Percentiles rank a stretch among this genome's conserved stretches.
Evolutionary conservation across 2,113 vertebrate genomes (phyloP).

Genomic region (Mixornis gularis): DNA sequence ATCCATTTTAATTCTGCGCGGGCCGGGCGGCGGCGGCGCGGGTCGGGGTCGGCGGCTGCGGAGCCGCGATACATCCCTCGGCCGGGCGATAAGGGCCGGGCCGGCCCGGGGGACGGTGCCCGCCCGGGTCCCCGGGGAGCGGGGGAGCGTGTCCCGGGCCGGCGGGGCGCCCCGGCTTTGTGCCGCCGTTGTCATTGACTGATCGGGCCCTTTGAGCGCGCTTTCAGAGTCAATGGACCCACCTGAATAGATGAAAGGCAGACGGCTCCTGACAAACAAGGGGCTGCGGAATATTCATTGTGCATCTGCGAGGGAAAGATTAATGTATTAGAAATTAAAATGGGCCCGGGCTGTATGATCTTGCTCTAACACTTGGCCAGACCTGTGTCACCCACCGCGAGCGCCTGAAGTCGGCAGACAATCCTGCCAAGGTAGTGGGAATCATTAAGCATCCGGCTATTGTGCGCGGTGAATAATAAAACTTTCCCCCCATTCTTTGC

Average conservation of each 20-base stretch:
- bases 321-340: constrained; percentile 99
- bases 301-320: constrained; percentile 98
- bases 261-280: constrained; percentile 98
- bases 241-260: constrained; percentile 99
- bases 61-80: constrained; percentile 86
- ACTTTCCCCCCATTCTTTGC: constrained; percentile 86
- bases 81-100: constrained; percentile 88
- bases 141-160: constrained; percentile 93
- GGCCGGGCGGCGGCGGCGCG: constrained; percentile 52
- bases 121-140: constrained; percentile 80
- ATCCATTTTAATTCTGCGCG: constrained; percentile 73
- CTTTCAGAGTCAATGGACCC: constrained; percentile 95
- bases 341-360: constrained; percentile 97
- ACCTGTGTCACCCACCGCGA: constrained; percentile 95
- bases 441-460: constrained; percentile 97
- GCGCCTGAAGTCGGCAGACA: constrained; percentile 92
- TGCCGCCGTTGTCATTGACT: constrained; percentile 95
- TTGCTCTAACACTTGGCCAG: constrained; percentile 99
- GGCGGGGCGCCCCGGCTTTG: constrained; percentile 83
- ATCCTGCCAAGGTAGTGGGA: constrained; percentile 95
- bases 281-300: constrained; percentile 99
- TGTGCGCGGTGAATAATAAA: constrained; percentile 99
- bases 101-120: constrained; percentile 78
- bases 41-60: constrained; percentile 85
- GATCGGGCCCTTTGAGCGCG: constrained; percentile 94